A percentile compares a stretch with the other conserved stretches of the same genome.
These are phyloP conservation scores for Tupaia chinensis DNA, from an alignment of 2,113 vertebrate genomes.

Conservation along the genomic window DNA sequence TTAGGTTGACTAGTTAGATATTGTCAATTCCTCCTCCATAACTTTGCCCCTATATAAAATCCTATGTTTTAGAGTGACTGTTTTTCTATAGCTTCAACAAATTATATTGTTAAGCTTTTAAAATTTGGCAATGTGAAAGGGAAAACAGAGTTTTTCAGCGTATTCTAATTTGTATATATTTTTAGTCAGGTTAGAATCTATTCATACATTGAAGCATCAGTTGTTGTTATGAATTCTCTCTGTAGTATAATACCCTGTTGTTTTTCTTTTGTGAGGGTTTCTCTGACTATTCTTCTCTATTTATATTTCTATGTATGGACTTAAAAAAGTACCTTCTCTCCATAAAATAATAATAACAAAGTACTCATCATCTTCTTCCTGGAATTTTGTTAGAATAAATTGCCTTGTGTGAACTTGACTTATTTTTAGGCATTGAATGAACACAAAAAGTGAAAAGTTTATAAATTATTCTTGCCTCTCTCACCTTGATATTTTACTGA, in stretches of 20 bases:
- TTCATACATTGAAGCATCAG: not conserved
- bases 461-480: not conserved
- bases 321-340: not conserved
- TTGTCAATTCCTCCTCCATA: not conserved
- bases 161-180: not conserved
- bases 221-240: not conserved
- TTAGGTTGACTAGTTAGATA: not conserved
- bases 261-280: not conserved
- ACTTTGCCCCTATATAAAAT: not conserved
- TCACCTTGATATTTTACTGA: slow-evolving; percentile 6
- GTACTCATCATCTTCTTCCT: not conserved
- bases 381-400: not conserved
- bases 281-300: not conserved
- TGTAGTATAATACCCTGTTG: not conserved
- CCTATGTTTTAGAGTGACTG: not conserved
- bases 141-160: not conserved
- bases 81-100: not conserved
- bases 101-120: not conserved
- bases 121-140: not conserved
- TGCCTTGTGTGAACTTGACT: slow-evolving; percentile 9
- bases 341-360: not conserved
- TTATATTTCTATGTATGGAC: not conserved
- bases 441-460: not conserved
- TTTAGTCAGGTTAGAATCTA: not conserved
- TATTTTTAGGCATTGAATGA: slow-evolving; percentile 36